Conservation (phyloP, 1,140 invertebrate genomes). For the Melanaphis sacchari region DNA sequence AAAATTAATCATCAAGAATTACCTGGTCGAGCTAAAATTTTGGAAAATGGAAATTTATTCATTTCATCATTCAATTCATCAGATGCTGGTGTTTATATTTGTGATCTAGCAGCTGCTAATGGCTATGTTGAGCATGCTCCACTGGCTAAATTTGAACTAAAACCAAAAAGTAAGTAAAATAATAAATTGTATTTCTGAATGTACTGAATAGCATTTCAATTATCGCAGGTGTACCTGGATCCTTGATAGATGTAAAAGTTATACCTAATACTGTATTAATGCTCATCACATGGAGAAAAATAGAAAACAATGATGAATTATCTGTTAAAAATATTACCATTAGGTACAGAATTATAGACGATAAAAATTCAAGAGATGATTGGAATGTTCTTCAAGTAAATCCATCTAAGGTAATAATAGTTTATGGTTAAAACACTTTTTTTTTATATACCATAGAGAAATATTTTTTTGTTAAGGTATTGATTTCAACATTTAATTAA, state of each 20-base stretch:
- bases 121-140: neutral
- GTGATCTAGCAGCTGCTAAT: conserved; percentile 32
- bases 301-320: conserved; percentile 1
- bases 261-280: conserved; percentile 44
- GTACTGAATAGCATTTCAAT: neutral
- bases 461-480: neutral
- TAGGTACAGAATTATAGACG: neutral
- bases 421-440: neutral
- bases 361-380: neutral
- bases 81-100: conserved; percentile 42
- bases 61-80: conserved; percentile 5
- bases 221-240: conserved; percentile 4
- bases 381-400: conserved; percentile 9
- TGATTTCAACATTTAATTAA: neutral
- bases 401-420: conserved; percentile 1
- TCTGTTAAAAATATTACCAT: conserved; percentile 47
- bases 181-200: neutral
- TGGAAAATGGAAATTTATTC: conserved; percentile 47
- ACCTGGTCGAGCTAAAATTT: conserved; percentile 31
- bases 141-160: conserved; percentile 38
- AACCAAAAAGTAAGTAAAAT: conserved; percentile 33
- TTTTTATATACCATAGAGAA: neutral
- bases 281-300: conserved; percentile 19
- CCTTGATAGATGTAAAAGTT: conserved; percentile 29
- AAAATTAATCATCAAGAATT: conserved; percentile 51